A percentile compares a stretch with the other conserved stretches of the same genome.
These are phyloP conservation scores for Trachymyrmex septentrionalis DNA, from an alignment of 1,140 invertebrate species.

Conservation along the genomic window DNA sequence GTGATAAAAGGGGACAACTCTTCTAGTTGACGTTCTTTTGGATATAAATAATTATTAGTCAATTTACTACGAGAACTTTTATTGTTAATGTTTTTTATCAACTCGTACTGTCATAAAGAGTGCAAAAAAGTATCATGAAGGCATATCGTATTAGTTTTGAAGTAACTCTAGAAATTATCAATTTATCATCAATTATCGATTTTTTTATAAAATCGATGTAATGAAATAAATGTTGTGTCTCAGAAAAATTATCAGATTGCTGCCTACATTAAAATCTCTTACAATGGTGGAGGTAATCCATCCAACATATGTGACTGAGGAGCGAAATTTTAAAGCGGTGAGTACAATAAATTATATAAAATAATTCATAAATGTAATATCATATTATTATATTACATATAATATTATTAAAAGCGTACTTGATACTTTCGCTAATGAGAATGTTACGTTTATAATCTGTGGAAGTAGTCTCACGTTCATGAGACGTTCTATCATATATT, in stretches of 20 bases:
- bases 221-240: slow-evolving; percentile 33
- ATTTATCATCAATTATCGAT: not conserved
- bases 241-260: not conserved
- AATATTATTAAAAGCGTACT: not conserved
- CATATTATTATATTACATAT: not conserved
- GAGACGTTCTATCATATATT: not conserved
- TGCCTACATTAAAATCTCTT: slow-evolving; percentile 13
- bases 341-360: slow-evolving; percentile 46
- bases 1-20: not conserved
- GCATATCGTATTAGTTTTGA: not conserved
- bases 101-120: not conserved
- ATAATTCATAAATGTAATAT: not conserved
- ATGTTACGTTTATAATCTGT: not conserved
- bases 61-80: not conserved
- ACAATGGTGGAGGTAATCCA: slow-evolving; percentile 70
- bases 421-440: not conserved
- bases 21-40: not conserved
- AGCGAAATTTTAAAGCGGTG: slow-evolving; percentile 67
- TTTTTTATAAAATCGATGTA: slow-evolving; percentile 1
- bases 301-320: slow-evolving; percentile 31
- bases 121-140: slow-evolving; percentile 1
- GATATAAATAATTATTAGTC: not conserved
- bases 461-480: not conserved
- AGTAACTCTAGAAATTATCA: slow-evolving; percentile 10
- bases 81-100: not conserved